Evolutionary conservation across 2,888 invertebrate genomes (phyloP), one percentile per base, ranked within the genome.

Genomic region (Eustalomyia histrio): DNA sequence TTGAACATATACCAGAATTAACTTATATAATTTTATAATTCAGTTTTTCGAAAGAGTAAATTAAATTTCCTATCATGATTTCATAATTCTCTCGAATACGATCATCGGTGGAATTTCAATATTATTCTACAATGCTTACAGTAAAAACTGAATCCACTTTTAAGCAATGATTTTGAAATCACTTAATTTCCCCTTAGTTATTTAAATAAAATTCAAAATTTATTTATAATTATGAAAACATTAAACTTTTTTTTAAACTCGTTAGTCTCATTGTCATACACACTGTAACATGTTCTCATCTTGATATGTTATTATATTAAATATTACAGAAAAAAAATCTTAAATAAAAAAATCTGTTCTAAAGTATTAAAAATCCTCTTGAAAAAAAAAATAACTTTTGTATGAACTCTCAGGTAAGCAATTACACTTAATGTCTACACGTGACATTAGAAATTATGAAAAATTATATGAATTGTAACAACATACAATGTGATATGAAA

Each of bases 401-500:
- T 65, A 72, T 78, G 72, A 72, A 78, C 72, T 78, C 60, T 65
- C 65, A 71, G 73, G 72, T 76, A 80, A 80, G 76, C 80, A 80
- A 80, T 80, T 80, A 80, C 76, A 80, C 76, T 80, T 80, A 80
- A 80, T 80, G 80, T 80, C 80, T 80, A 80, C 80, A 80, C 80
- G 80, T 80, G 80, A 80, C 80, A 80, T 80, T 80, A 80, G 80
- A 76, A 80, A 80, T 76, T 80, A 76, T 80, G 80, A 80, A 80
- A n/a, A 76, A 76, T 80, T 73, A 65, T 76, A 74, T 76, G 80
- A 80, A 73, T 80, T 80, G 80, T 68, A 69, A 68, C 52, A 73
- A 55, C 33, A 67, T 53, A 64, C 52, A 76, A 80, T 55, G 64
- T 65, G 21, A 61, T 14, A 17, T 21, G 14, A 16, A 10, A 55